Evolutionary conservation across 2,888 invertebrate genomes (phyloP), one percentile per base, ranked within the genome.

Genomic region (Tipula confusa): DNA sequence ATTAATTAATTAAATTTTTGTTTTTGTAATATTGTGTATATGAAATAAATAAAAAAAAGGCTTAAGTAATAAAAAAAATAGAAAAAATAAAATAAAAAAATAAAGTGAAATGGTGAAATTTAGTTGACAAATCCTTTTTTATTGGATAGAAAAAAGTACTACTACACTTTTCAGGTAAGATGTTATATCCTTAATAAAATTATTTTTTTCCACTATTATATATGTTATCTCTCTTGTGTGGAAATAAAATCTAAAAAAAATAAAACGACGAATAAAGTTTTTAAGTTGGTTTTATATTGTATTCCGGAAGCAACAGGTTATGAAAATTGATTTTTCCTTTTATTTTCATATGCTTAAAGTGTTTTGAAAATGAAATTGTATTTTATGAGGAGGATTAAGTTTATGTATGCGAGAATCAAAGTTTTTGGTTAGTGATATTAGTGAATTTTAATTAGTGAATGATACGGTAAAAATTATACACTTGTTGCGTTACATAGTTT

Each of bases 101-200:
- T 29, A 80, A 80, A 80, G 80, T 80, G 80, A 80, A 80, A 80
- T 80, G 80, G 80, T 80, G 80, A 80, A 80, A 80, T 80, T 80
- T 80, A 80, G 80, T 80, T 80, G 80, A 80, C 80, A 80, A 80
- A 80, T 80, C 80, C 80, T 80, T 80, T 80, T 80, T 80, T 29
- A 80, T 80, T 80, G 80, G 80, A 80, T 80, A 80, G 31, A 80
- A 80, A 29, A 29, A 29, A 80, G 80, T 29, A 80, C 80, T 29
- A 29, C 80, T 80, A 80, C 29, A 29, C n/a, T 80, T 29, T 80
- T 80, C 80, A 80, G 80, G 80, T 80, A 80, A 80, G 80, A 29
- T 13, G 15, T 43, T 4, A 4, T 7, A 15, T 15, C n/a, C n/a
- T n/a, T n/a, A n/a, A 43, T 43, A 43, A 43, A 4, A 43, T 15